These are phyloP conservation scores for Sylvilagus floridanus DNA, from an alignment of 2,797 vertebrate species.

Conservation along the genomic window DNA sequence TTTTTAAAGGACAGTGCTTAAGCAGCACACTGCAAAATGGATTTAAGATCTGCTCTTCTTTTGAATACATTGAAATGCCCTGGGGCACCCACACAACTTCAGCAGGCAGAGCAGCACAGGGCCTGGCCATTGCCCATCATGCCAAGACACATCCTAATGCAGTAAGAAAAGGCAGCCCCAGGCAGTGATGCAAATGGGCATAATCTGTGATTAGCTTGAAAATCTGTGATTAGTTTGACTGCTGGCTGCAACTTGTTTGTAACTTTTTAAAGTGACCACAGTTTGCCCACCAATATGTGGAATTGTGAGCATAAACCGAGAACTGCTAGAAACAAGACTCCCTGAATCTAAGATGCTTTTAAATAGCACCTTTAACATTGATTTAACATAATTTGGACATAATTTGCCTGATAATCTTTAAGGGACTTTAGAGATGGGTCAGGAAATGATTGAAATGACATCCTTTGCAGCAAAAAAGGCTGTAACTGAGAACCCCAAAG, in stretches of 20 bases:
- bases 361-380: conserved; percentile 50
- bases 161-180: not conserved
- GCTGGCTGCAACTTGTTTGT: not conserved
- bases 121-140: not conserved
- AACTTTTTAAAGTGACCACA: conserved; percentile 22
- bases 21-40: not conserved
- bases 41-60: not conserved
- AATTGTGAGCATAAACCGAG: not conserved
- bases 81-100: not conserved
- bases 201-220: not conserved
- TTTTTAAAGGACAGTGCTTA: conserved; percentile 30
- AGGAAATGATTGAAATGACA: conserved; percentile 47
- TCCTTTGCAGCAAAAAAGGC: conserved; percentile 39
- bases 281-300: not conserved
- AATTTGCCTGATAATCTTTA: conserved; percentile 73
- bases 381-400: conserved; percentile 65
- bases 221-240: not conserved
- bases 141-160: not conserved
- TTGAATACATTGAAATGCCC: not conserved
- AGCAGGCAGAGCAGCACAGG: not conserved
- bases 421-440: conserved; percentile 76
- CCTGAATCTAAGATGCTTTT: conserved; percentile 76
- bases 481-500: conserved; percentile 4
- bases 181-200: not conserved
- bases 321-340: conserved; percentile 39